Evolutionary conservation across 2,113 vertebrate species (phyloP), one percentile per base, ranked within the genome.

Genomic region (Murina feae): DNA sequence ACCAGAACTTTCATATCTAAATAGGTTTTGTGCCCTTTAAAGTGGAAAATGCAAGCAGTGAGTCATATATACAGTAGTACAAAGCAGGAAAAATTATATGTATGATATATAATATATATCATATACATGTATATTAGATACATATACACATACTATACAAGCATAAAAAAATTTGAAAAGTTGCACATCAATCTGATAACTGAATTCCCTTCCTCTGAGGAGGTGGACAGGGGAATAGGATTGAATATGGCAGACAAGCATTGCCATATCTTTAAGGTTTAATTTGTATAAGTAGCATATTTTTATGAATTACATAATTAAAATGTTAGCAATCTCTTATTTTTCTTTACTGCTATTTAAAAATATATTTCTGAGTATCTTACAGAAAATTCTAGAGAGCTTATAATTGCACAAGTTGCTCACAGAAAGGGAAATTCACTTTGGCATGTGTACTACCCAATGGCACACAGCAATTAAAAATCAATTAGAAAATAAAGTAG

Each of bases 11-110:
- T 81, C 80, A 81, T 79, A 80, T 53, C 80, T 28, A 93, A 93
- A 68, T 65, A n/a, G 49, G 37, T 37, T 90, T 93, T 96, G 39
- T 71, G 65, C 8, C 63, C 12, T 93, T 74, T 68, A 90, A 86
- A 74, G 37, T 84, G 47, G 86, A 94, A 94, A 84, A 90, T 44
- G 37, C 58, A 88, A 51, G 44, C 5, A 28, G 42, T 30, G 72
- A 89, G 30, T 93, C 42, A 90, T 53, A 72, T 12, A 89, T 21
- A 79, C 4, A 28, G 47, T 89, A 55, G 65, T 28, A 87, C 6
- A 81, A 60, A 71, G 83, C 83, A 92, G 55, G 90, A 81, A 53
- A 94, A 93, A 90, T 92, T 9, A 13, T 13, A 49, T 28, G 25
- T 76, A 18, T 90, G 71, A 68, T 28, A 49, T 20, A 68, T 18